phyloP scores from a whole-genome alignment of 2,888 invertebrate genomes.

The Gordius sp. region DNA sequence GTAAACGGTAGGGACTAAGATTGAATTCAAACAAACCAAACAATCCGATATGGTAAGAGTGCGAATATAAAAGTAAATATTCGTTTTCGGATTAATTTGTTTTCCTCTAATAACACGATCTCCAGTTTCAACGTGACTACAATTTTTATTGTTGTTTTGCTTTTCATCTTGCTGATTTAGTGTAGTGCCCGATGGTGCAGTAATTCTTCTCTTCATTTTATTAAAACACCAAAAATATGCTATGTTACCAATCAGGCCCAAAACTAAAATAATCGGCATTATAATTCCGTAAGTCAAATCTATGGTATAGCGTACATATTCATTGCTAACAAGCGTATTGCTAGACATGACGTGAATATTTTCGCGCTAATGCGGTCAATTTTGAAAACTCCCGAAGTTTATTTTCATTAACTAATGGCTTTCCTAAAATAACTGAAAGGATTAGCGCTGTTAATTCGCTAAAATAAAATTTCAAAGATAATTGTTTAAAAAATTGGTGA shows the following conservation, averaged over 20 bases:
- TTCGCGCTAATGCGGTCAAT: no score
- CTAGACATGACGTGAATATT: no score
- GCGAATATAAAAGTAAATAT: neutral
- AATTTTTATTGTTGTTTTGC: neutral
- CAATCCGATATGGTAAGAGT: neutral
- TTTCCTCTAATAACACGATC: neutral
- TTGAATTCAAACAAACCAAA: neutral
- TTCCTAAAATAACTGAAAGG: no score
- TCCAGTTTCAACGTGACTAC: neutral
- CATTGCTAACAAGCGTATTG: neutral
- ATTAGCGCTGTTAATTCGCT: no score
- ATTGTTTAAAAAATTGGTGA: no score
- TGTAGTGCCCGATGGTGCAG: neutral
- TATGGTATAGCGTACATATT: neutral
- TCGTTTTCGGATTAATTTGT: neutral
- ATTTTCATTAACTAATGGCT: no score
- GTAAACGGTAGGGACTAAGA: neutral
- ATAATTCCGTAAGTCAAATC: constrained; percentile 1
- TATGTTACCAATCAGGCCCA: neutral
- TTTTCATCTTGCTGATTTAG: neutral
- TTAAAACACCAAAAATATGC: neutral
- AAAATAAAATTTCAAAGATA: no score
- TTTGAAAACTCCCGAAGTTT: no score
- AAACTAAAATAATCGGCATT: neutral
- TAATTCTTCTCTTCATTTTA: neutral